These are phyloP conservation scores for Mirza zaza DNA, from an alignment of 2,113 vertebrate species.

Conservation along the genomic window DNA sequence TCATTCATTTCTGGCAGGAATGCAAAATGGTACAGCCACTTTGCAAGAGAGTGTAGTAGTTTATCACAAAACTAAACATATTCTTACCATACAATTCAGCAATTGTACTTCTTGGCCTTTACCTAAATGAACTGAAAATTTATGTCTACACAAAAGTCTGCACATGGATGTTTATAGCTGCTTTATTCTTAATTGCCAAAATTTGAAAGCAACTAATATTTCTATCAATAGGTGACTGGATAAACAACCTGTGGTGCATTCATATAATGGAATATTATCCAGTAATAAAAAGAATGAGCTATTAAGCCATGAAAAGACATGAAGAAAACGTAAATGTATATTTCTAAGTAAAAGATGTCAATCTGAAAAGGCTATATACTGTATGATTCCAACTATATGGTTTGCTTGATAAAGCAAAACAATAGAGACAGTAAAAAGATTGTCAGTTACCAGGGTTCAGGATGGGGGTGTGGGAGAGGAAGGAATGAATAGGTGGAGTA, in stretches of 20 bases:
- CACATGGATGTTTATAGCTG: not conserved
- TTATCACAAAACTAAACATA: not conserved
- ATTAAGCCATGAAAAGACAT: not conserved
- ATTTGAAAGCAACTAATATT: not conserved
- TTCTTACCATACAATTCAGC: not conserved
- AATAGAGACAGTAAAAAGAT: not conserved
- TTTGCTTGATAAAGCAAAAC: not conserved
- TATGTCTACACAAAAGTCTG: not conserved
- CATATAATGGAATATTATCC: not conserved
- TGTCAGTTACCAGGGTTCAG: not conserved
- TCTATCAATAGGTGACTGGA: not conserved
- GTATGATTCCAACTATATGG: not conserved
- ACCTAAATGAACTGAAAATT: not conserved
- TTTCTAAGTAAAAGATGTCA: not conserved
- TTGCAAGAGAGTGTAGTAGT: not conserved
- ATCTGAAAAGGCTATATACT: not conserved
- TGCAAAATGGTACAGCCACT: not conserved
- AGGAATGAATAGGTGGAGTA: not conserved
- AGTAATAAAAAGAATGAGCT: not conserved
- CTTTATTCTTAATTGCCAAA: not conserved
- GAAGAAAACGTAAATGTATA: not conserved
- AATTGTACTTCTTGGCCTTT: not conserved
- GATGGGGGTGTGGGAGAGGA: not conserved
- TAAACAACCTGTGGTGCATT: not conserved
- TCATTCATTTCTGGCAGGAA: not conserved